A percentile compares a stretch with the other conserved stretches of the same genome.
Conservation (phyloP, 2,797 vertebrate genomes). For the Paratrypauchen microcephalus region DNA sequence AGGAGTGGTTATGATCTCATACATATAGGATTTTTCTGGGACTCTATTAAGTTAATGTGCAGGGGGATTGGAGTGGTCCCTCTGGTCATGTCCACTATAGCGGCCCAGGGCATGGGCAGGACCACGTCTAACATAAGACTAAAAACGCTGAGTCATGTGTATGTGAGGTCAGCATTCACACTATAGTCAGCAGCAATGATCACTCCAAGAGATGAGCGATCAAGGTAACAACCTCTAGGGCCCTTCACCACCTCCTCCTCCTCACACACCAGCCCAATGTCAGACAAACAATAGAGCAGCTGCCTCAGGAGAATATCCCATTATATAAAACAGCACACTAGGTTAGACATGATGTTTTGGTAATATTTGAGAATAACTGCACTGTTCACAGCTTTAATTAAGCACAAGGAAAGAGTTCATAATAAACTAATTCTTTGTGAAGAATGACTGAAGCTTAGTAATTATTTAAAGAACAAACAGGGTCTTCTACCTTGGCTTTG, state of each 20-base stretch:
- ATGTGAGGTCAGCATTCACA: slow-evolving; percentile 56
- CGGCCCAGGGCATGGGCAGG: slow-evolving; percentile 33
- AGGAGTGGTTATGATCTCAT: slow-evolving; percentile 29
- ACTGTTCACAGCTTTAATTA: no score
- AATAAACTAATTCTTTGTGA: no score
- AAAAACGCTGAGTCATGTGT: slow-evolving; percentile 60
- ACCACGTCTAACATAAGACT: slow-evolving; percentile 29
- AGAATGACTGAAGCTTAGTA: no score
- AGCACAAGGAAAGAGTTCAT: no score
- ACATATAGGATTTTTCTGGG: slow-evolving; percentile 20
- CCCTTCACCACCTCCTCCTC: slow-evolving; percentile 29
- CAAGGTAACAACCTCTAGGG: slow-evolving; percentile 46
- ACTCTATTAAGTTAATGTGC: slow-evolving; percentile 61
- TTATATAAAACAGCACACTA: background rate
- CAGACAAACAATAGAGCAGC: slow-evolving; percentile 10
- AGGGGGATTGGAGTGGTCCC: slow-evolving; percentile 45
- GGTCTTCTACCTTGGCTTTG: no score
- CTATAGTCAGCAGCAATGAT: slow-evolving; percentile 26
- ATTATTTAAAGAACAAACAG: no score
- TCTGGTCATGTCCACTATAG: slow-evolving; percentile 33
- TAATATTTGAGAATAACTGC: background rate
- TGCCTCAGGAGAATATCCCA: slow-evolving; percentile 5
- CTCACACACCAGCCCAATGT: slow-evolving; percentile 10
- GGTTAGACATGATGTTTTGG: background rate
- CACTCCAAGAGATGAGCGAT: slow-evolving; percentile 41